Percentiles rank a stretch among this genome's conserved stretches.
Conservation (phyloP, 2,113 vertebrate species). For the Willisornis vidua region DNA sequence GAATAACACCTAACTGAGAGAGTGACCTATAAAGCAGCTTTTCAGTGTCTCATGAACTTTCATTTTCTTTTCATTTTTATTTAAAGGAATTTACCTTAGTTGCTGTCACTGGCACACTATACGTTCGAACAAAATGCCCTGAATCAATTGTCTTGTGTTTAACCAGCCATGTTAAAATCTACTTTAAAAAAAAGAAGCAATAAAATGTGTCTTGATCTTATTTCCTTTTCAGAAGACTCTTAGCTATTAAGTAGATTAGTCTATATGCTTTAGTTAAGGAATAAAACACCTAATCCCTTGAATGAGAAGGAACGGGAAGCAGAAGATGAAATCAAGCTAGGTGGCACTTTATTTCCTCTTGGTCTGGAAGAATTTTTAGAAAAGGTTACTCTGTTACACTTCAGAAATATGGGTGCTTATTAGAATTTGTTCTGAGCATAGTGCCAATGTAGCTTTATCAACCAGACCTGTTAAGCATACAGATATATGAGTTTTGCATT, state of each 20-base stretch:
- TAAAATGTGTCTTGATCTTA: background rate
- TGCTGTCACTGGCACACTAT: background rate
- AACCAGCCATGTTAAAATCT: background rate
- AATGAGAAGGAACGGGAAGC: background rate
- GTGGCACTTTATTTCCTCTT: background rate
- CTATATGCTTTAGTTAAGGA: constrained; percentile 16
- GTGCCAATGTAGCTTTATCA: background rate
- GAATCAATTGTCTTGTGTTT: constrained; percentile 10
- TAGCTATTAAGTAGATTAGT: background rate
- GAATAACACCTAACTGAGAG: background rate
- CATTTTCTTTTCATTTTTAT: background rate
- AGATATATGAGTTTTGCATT: background rate
- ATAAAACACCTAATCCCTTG: background rate
- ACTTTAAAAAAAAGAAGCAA: background rate
- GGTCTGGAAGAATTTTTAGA: background rate
- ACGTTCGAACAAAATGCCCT: background rate
- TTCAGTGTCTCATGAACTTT: background rate
- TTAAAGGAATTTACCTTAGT: background rate
- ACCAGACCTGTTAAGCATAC: background rate
- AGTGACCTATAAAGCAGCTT: background rate
- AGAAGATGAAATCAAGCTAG: background rate
- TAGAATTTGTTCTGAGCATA: background rate
- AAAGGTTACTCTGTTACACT: background rate
- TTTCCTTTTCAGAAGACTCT: background rate
- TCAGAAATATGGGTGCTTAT: background rate